Evolutionary conservation across 2,888 invertebrate species (phyloP).

Genomic region (Platycheirus albimanus): DNA sequence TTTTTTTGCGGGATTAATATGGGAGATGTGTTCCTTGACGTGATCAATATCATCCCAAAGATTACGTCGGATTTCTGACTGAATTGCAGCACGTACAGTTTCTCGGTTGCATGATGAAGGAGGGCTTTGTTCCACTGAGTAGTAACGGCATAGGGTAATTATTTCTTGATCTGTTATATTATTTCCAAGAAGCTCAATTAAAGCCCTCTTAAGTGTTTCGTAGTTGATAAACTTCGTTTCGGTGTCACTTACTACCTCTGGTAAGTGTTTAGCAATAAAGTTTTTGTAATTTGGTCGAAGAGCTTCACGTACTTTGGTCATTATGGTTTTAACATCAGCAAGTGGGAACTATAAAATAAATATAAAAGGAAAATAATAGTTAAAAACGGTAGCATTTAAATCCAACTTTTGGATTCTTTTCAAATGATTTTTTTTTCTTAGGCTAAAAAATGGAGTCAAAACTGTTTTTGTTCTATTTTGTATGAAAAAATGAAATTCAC

Average conservation of each 20-base stretch:
- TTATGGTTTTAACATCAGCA: constrained; percentile 88
- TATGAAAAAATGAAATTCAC: no score
- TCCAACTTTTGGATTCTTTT: no score
- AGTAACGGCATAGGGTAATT: constrained; percentile 89
- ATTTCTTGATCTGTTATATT: constrained; percentile 92
- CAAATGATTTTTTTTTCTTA: no score
- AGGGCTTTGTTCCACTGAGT: constrained; percentile 86
- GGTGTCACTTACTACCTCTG: constrained; percentile 75
- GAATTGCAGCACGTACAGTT: constrained; percentile 86
- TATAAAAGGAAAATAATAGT: no score
- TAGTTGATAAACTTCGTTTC: constrained; percentile 78
- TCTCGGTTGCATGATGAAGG: constrained; percentile 81
- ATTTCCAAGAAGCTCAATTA: constrained; percentile 87
- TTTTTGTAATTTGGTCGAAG: constrained; percentile 89
- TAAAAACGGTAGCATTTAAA: no score
- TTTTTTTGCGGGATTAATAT: constrained; percentile 84
- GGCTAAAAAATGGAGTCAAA: no score
- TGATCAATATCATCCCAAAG: constrained; percentile 89
- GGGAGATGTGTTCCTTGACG: constrained; percentile 85
- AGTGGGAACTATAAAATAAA: constrained; percentile 87
- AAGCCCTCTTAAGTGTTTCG: constrained; percentile 84
- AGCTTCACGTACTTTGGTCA: constrained; percentile 89
- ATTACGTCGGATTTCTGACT: constrained; percentile 88
- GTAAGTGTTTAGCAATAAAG: constrained; percentile 88
- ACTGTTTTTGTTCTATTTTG: no score